Percentiles rank a stretch among this genome's conserved stretches.
These are phyloP conservation scores for Leptatherina wallacei DNA, from an alignment of 2,797 vertebrate genomes.

Conservation along the genomic window DNA sequence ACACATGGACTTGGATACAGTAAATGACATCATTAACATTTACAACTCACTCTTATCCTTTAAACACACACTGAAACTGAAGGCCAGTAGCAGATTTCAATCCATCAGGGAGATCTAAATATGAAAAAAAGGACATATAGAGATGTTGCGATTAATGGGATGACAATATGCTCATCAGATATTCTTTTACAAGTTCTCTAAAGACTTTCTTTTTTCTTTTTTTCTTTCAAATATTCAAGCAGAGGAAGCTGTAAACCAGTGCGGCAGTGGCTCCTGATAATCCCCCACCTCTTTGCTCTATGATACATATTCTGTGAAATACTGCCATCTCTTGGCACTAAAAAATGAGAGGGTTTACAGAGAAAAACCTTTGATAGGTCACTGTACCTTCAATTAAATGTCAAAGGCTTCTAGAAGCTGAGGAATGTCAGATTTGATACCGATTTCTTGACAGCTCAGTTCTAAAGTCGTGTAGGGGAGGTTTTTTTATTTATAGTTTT, in stretches of 20 bases:
- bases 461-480: not conserved
- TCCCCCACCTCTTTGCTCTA: slow-evolving; percentile 35
- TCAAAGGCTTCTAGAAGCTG: slow-evolving; percentile 45
- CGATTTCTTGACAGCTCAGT: slow-evolving; percentile 8
- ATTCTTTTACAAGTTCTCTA: slow-evolving; percentile 71
- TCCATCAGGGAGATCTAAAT: slow-evolving; percentile 63
- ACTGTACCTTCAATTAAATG: slow-evolving; percentile 42
- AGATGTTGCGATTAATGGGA: slow-evolving; percentile 61
- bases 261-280: slow-evolving; percentile 61
- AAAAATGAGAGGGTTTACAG: slow-evolving; percentile 12
- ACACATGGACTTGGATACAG: slow-evolving; percentile 43
- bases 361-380: slow-evolving; percentile 21
- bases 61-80: slow-evolving; percentile 61
- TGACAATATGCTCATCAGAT: slow-evolving; percentile 64
- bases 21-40: slow-evolving; percentile 68
- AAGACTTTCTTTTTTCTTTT: slow-evolving; percentile 51
- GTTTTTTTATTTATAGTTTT: not conserved
- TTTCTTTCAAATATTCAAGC: slow-evolving; percentile 63
- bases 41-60: slow-evolving; percentile 61
- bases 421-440: slow-evolving; percentile 15
- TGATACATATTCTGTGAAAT: slow-evolving; percentile 90
- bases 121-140: slow-evolving; percentile 59
- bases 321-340: slow-evolving; percentile 93
- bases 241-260: slow-evolving; percentile 69
- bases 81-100: slow-evolving; percentile 55